Evolutionary conservation across 2,888 invertebrate species (phyloP).

Genomic region (Chironomus tentans): DNA sequence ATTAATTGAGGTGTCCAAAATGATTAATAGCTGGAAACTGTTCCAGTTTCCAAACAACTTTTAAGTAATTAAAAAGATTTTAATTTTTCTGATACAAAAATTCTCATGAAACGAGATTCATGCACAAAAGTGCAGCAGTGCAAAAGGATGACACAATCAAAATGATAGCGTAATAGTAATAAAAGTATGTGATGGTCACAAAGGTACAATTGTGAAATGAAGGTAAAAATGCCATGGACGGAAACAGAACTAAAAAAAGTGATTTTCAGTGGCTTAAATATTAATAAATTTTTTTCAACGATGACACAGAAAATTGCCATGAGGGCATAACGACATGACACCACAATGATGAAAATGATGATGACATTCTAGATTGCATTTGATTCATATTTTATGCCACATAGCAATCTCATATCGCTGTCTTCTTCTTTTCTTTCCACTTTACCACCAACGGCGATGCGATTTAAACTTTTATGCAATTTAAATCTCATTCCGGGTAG

Average conservation of each 20-base stretch:
- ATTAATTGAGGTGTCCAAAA: too few species aligned
- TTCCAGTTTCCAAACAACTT: too few species aligned
- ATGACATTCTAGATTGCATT: constrained; percentile 6
- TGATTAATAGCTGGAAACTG: too few species aligned
- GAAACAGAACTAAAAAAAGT: too few species aligned
- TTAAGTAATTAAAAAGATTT: too few species aligned
- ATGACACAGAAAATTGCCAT: not conserved
- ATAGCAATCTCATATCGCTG: not conserved
- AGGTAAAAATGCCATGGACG: too few species aligned
- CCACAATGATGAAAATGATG: not conserved
- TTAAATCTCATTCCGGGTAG: not conserved
- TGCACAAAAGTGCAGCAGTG: too few species aligned
- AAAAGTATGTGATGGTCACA: not conserved
- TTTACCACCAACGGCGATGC: not conserved
- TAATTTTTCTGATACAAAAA: too few species aligned
- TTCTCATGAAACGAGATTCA: too few species aligned
- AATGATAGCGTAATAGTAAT: too few species aligned
- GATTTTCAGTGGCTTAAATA: not conserved
- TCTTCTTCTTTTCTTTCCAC: not conserved
- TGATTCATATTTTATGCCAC: constrained; percentile 2
- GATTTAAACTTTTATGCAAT: not conserved
- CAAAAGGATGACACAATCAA: too few species aligned
- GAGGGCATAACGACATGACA: not conserved
- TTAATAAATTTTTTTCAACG: not conserved
- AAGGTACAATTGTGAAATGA: not conserved